Evolutionary conservation across 2,888 invertebrate species (phyloP).

Genomic region (Ceriagrion tenellum): DNA sequence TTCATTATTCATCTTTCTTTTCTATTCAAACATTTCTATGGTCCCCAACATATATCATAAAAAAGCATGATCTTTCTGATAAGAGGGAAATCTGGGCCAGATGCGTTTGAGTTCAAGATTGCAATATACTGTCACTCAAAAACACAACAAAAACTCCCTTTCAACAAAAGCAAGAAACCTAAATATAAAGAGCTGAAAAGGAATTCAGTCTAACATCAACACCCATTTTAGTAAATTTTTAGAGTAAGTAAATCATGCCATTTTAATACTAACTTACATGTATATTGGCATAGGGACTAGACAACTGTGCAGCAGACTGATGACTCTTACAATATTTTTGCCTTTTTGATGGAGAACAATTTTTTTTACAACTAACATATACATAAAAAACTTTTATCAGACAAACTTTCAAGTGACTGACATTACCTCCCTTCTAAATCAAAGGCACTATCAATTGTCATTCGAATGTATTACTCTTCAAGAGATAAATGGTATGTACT

Average conservation of each 20-base stretch:
- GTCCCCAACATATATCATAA: constrained; percentile 55
- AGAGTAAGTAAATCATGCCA: constrained; percentile 49
- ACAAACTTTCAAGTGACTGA: constrained; percentile 28
- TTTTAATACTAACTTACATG: constrained; percentile 57
- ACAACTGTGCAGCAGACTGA: constrained; percentile 57
- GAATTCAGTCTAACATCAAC: constrained; percentile 61
- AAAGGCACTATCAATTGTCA: constrained; percentile 40
- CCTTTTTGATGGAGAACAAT: constrained; percentile 6
- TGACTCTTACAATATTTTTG: constrained; percentile 58
- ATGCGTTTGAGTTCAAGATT: constrained; percentile 34
- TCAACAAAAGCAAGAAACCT: constrained; percentile 49
- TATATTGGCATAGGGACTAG: constrained; percentile 64
- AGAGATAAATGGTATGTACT: constrained; percentile 17
- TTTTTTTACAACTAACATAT: constrained; percentile 15
- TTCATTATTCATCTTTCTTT: constrained; percentile 24
- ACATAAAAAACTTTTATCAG: neutral
- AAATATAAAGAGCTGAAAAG: constrained; percentile 35
- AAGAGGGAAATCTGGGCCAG: constrained; percentile 64
- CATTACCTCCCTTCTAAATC: constrained; percentile 26
- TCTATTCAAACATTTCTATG: constrained; percentile 52
- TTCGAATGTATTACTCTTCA: constrained; percentile 24
- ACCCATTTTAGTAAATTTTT: constrained; percentile 40
- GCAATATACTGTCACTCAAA: constrained; percentile 37
- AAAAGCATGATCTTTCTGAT: constrained; percentile 22
- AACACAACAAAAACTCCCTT: constrained; percentile 44